A percentile compares a stretch with the other conserved stretches of the same genome.
These are phyloP conservation scores for Papilio helenus DNA, from an alignment of 1,140 invertebrate genomes.

Conservation along the genomic window DNA sequence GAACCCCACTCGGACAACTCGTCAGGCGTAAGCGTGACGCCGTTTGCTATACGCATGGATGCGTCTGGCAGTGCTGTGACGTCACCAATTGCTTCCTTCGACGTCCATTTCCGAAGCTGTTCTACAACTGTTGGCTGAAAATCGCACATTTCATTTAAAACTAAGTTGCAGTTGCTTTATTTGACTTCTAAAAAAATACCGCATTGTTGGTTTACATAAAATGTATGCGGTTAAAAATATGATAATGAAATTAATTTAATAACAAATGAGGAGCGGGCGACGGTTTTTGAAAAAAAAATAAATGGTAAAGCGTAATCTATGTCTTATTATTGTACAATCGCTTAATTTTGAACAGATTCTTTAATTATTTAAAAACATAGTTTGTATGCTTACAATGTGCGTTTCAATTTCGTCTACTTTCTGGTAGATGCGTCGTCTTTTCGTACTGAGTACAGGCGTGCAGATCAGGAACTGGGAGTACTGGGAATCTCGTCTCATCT, in stretches of 20 bases:
- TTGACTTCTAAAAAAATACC: too few relatives aligned
- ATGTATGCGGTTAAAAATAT: too few relatives aligned
- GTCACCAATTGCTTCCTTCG: conserved; percentile 91
- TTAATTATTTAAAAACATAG: not conserved
- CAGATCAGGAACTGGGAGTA: conserved; percentile 87
- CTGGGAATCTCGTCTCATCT: conserved; percentile 81
- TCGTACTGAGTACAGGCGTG: conserved; percentile 90
- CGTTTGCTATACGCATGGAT: conserved; percentile 83
- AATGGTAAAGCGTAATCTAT: too few relatives aligned
- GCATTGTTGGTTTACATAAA: too few relatives aligned
- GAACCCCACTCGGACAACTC: conserved; percentile 83
- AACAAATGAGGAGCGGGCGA: too few relatives aligned
- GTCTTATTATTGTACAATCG: too few relatives aligned
- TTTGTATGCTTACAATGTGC: conserved; percentile 87
- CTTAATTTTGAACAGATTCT: not conserved
- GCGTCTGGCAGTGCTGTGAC: conserved; percentile 91
- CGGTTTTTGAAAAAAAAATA: too few relatives aligned
- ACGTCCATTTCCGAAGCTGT: conserved; percentile 92
- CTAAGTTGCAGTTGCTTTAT: not conserved
- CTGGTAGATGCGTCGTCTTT: conserved; percentile 85
- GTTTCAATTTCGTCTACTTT: conserved; percentile 93
- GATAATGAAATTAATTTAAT: too few relatives aligned
- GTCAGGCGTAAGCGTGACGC: conserved; percentile 79
- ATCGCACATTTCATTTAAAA: conserved; percentile 17
- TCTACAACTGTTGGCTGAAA: conserved; percentile 91